Conservation (phyloP, 2,888 invertebrate species). For the Mechanitis mazaeus region DNA sequence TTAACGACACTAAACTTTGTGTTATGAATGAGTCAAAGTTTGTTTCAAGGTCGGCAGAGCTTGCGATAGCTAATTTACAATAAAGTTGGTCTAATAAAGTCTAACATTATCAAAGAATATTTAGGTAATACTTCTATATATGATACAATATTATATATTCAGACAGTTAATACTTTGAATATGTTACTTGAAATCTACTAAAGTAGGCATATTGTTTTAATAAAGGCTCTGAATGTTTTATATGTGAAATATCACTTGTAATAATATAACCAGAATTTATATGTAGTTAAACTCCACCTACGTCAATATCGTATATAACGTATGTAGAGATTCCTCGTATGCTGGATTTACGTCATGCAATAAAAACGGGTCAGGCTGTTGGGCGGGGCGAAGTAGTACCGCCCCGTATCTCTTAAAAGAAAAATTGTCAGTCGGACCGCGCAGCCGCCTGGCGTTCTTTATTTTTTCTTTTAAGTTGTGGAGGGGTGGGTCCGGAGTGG, state of each 20-base stretch:
- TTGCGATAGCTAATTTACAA: conserved; percentile 8
- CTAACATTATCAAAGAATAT: too few species aligned
- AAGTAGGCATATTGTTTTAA: conserved; percentile 28
- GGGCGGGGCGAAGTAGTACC: conserved; percentile 62
- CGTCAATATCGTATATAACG: conserved; percentile 57
- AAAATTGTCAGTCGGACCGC: conserved; percentile 70
- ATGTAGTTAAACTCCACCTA: conserved; percentile 55
- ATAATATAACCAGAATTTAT: conserved; percentile 35
- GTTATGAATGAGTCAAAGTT: conserved; percentile 67
- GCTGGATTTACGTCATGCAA: conserved; percentile 68
- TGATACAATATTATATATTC: background rate
- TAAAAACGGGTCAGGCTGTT: conserved; percentile 72
- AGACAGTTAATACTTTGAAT: background rate
- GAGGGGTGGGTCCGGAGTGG: conserved; percentile 51
- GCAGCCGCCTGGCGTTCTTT: conserved; percentile 74
- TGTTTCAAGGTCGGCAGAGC: conserved; percentile 63
- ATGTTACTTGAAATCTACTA: background rate
- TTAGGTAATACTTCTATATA: background rate
- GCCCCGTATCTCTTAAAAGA: conserved; percentile 72
- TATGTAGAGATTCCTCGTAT: conserved; percentile 68
- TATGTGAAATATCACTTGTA: conserved; percentile 55
- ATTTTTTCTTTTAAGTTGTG: conserved; percentile 72
- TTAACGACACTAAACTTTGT: conserved; percentile 67
- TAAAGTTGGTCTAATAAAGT: background rate
- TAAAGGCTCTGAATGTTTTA: conserved; percentile 46